These are phyloP conservation scores for Ranitomeya imitator DNA, from an alignment of 2,113 vertebrate species.

Conservation along the genomic window DNA sequence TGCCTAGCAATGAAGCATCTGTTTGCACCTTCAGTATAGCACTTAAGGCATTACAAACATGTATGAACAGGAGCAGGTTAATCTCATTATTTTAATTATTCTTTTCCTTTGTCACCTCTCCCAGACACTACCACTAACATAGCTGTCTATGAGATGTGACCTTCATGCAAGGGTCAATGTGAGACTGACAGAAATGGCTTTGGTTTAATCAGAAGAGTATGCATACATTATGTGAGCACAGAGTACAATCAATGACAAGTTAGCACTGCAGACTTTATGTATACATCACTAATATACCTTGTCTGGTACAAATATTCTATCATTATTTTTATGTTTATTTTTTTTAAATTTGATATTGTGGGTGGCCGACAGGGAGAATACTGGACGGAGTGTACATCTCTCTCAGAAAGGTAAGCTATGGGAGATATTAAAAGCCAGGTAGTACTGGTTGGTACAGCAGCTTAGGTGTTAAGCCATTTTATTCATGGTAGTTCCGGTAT, in stretches of 20 bases:
- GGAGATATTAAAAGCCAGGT: too few species aligned
- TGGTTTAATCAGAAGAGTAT: not conserved
- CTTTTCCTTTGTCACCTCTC: not conserved
- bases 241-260: not conserved
- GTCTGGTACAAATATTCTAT: too few species aligned
- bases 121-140: not conserved
- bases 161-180: not conserved
- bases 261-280: too few species aligned
- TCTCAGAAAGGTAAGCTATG: too few species aligned
- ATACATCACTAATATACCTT: too few species aligned
- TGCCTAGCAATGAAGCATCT: not conserved
- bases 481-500: too few species aligned
- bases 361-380: too few species aligned
- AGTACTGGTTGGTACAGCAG: too few species aligned
- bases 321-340: too few species aligned
- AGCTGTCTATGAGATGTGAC: slow-evolving; percentile 5
- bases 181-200: not conserved
- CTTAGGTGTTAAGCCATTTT: too few species aligned
- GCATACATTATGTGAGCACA: not conserved
- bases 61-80: not conserved
- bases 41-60: not conserved
- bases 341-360: too few species aligned
- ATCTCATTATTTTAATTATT: not conserved
- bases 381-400: too few species aligned
- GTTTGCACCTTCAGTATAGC: not conserved